Conservation (phyloP, 2,113 vertebrate genomes). For the Plecturocebus donacophilus region DNA sequence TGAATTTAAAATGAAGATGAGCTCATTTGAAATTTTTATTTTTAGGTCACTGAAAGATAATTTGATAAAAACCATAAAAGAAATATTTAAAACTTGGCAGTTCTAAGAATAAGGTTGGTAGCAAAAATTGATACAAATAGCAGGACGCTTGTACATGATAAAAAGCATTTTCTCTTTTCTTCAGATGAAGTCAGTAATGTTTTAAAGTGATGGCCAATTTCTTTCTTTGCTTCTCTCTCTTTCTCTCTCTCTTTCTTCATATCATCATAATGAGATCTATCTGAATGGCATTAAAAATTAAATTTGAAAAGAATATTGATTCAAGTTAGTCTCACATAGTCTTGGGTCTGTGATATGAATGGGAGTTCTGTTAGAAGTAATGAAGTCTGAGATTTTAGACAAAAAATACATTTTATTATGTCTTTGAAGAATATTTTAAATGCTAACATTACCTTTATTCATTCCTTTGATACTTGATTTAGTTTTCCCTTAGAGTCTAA, state of each 20-base stretch:
- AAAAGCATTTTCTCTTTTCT: background rate
- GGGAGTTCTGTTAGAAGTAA: background rate
- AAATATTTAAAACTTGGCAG: background rate
- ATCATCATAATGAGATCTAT: background rate
- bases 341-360: background rate
- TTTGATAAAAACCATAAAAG: background rate
- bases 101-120: background rate
- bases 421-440: conserved; percentile 26
- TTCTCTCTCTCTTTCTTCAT: background rate
- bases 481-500: background rate
- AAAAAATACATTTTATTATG: background rate
- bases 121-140: background rate
- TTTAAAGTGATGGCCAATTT: background rate
- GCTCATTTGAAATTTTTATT: background rate
- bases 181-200: background rate
- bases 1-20: background rate
- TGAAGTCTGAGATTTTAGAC: background rate
- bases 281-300: background rate
- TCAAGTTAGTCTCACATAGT: background rate
- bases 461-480: background rate
- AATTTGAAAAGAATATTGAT: background rate
- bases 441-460: background rate
- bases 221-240: accelerated
- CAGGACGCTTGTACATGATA: background rate
- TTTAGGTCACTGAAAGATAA: background rate